Conservation (phyloP, 2,797 vertebrate genomes). For the Catharus ustulatus region DNA sequence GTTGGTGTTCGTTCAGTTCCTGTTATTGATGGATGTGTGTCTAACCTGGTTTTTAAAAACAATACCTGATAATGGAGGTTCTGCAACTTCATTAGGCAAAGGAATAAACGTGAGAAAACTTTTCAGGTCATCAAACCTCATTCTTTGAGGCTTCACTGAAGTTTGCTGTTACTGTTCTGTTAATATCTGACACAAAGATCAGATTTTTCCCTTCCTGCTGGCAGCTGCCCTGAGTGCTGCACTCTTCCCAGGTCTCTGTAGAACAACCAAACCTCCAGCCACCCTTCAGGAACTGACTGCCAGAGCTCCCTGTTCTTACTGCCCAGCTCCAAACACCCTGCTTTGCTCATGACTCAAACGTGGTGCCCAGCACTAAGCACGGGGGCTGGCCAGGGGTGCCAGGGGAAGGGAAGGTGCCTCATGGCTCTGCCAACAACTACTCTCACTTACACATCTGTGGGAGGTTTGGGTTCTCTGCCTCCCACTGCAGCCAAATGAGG, state of each 20-base stretch:
- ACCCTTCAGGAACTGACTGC: background rate
- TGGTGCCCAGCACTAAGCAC: background rate
- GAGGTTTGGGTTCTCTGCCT: background rate
- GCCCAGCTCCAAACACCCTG: background rate
- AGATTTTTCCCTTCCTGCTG: background rate
- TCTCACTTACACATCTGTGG: background rate
- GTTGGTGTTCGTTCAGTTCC: background rate
- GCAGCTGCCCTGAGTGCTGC: background rate
- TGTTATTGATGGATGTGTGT: background rate
- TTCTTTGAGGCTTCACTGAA: background rate
- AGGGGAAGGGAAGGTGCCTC: background rate
- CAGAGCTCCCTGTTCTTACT: background rate
- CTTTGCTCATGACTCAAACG: rapidly evolving
- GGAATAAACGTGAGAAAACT: background rate
- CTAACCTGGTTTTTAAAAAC: background rate
- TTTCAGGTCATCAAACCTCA: background rate
- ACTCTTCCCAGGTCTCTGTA: background rate
- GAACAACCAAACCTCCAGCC: background rate
- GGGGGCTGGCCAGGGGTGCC: rapidly evolving
- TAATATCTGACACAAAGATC: background rate
- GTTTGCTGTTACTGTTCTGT: background rate
- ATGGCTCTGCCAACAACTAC: rapidly evolving
- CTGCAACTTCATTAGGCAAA: background rate
- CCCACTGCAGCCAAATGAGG: background rate
- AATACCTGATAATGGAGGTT: background rate